Evolutionary conservation across 2,797 vertebrate genomes (phyloP), one percentile per base, ranked within the genome.

Genomic region (Pelodytes ibericus): DNA sequence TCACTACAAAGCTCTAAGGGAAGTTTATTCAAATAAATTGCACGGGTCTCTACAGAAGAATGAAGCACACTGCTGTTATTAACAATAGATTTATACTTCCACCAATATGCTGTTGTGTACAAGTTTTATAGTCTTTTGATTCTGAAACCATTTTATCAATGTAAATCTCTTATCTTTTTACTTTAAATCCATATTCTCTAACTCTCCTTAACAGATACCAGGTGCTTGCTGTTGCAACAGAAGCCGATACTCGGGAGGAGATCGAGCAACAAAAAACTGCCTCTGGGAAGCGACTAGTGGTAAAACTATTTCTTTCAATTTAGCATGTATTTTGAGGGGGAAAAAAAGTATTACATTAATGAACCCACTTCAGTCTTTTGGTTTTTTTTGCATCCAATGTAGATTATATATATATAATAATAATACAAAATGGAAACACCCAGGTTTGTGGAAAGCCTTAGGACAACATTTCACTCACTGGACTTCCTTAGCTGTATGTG

Each of bases 221-320:
- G 88, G 95, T 96, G n/a, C 89, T 99, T 82, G 94, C 96, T n/a
- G 95, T 98, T 84, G 96, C 97, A 0, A 95, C 95, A n/a, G 96
- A 99, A 61, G 95, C 96, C 64, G 95, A 96, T 86, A 93, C 83
- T 82, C 94, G 89, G 80, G 92, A 95, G 82, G 95, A 96, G 81
- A 83, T 87, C 0, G 95, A 95, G 33, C 87, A 93, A 74, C 94
- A 94, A 59, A 92, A 93, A 79, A 93, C 93, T 84, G 90, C 88
- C 5, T 92, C 94, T 85, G 94, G 95, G 82, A 98, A 96, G 89
- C 94, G 87, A 81, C 88, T 98, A 82, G 86, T 18, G 85, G 96
- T 98, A 88, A 93, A 91, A 1, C 15, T 44, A 13, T 44, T 44
- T 2, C 41, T 44, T 44, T 44, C 10, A 9, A 1, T 44, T 16